A percentile compares a stretch with the other conserved stretches of the same genome.
phyloP scores from a whole-genome alignment of 2,113 vertebrate species.

The Dolichallabes microphthalmus region DNA sequence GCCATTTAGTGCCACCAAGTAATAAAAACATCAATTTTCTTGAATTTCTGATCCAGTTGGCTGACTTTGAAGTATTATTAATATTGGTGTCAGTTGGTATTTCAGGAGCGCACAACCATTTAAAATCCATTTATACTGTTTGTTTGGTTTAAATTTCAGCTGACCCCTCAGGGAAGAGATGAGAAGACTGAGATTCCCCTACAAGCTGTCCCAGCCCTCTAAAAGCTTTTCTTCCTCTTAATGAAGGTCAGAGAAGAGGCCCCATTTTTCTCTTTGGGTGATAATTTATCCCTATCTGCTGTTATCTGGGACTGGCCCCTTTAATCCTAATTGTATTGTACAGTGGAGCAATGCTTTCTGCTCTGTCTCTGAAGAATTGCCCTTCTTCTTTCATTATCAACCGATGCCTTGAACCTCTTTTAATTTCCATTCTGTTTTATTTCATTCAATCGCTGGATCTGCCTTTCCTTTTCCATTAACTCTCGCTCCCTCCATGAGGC shows the following conservation, averaged over 20 bases:
- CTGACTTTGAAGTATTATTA: not conserved
- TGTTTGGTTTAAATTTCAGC: slow-evolving; percentile 36
- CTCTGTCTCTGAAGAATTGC: slow-evolving; percentile 72
- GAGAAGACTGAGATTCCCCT: slow-evolving; percentile 59
- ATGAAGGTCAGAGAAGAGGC: slow-evolving; percentile 80
- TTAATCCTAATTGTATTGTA: slow-evolving; percentile 85
- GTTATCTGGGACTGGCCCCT: slow-evolving; percentile 75
- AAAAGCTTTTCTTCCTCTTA: slow-evolving; percentile 71
- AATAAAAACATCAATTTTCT: not conserved
- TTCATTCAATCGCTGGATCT: slow-evolving; percentile 60
- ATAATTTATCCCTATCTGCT: slow-evolving; percentile 80
- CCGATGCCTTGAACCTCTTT: slow-evolving; percentile 71
- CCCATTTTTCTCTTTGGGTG: slow-evolving; percentile 72
- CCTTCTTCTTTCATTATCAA: slow-evolving; percentile 74
- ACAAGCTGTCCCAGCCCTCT: slow-evolving; percentile 59
- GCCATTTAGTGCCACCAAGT: not conserved
- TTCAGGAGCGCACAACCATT: not conserved
- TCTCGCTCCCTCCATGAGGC: slow-evolving; percentile 43
- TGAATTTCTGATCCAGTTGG: not conserved
- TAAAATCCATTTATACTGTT: slow-evolving; percentile 28
- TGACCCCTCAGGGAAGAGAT: slow-evolving; percentile 37
- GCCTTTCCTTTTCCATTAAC: slow-evolving; percentile 55
- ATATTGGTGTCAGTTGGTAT: not conserved
- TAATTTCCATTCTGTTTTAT: slow-evolving; percentile 64
- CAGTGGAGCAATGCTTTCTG: slow-evolving; percentile 75